phyloP scores from a whole-genome alignment of 1,140 invertebrate genomes.

The Brachionus sp. region DNA sequence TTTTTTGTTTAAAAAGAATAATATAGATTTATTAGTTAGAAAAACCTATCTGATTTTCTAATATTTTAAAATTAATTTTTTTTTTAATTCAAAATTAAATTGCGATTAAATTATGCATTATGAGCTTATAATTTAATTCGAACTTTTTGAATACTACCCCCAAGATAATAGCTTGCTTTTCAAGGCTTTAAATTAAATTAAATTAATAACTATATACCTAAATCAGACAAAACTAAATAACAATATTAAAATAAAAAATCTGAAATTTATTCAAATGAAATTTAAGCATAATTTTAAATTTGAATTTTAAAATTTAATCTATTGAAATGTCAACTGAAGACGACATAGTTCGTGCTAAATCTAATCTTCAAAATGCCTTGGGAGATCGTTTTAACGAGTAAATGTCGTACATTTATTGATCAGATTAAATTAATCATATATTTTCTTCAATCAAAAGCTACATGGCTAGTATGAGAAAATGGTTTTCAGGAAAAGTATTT shows the following conservation, averaged over 20 bases:
- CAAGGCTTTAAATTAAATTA: neutral
- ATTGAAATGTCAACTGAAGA: slow-evolving; percentile 31
- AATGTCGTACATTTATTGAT: neutral
- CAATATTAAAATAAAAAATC: neutral
- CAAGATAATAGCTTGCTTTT: neutral
- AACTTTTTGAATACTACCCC: neutral
- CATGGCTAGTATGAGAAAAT: slow-evolving; percentile 39
- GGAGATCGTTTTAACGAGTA: slow-evolving; percentile 28
- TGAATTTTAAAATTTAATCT: slow-evolving; percentile 4
- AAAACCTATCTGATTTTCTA: too few species aligned
- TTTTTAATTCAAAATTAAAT: neutral
- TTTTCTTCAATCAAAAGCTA: neutral
- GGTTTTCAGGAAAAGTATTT: slow-evolving; percentile 13
- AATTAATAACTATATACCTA: neutral
- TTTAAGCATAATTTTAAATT: neutral
- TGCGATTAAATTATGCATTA: neutral
- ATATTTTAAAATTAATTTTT: too few species aligned
- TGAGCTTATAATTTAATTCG: neutral
- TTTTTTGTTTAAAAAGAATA: too few species aligned
- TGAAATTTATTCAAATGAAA: neutral
- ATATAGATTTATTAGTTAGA: too few species aligned
- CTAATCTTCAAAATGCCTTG: slow-evolving; percentile 18
- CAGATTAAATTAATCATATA: neutral
- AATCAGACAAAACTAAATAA: neutral
- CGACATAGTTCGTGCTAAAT: slow-evolving; percentile 20